Conservation (phyloP, 2,888 invertebrate genomes). For the Lepidochrysops patricia region DNA sequence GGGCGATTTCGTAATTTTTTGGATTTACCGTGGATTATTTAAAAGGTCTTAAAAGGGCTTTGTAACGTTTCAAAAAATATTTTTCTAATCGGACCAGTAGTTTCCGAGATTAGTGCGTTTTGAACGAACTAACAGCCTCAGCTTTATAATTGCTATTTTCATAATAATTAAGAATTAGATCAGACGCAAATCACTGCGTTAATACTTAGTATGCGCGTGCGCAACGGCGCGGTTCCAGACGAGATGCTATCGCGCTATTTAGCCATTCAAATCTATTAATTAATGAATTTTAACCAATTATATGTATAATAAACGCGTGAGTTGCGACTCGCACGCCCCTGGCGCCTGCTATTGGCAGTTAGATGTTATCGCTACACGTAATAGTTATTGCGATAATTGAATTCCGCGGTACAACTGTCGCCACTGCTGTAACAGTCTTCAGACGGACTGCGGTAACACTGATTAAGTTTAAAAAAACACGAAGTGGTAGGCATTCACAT, state of each 20-base stretch:
- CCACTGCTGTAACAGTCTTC: neutral
- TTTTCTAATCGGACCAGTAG: too few species aligned
- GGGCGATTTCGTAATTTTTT: too few species aligned
- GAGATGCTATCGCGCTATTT: constrained; percentile 1
- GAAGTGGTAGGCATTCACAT: too few species aligned
- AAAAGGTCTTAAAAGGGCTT: too few species aligned
- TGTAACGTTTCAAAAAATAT: too few species aligned
- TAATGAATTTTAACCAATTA: constrained; percentile 13
- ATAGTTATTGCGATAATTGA: constrained; percentile 15
- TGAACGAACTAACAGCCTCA: too few species aligned
- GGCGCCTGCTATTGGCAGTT: constrained; percentile 7
- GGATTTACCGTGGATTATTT: too few species aligned
- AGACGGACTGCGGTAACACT: neutral
- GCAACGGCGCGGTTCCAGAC: neutral
- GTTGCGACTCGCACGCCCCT: constrained; percentile 13
- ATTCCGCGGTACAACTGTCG: constrained; percentile 10
- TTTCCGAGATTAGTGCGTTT: too few species aligned
- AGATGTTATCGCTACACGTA: constrained; percentile 14
- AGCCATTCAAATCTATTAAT: constrained; percentile 13
- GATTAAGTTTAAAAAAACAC: too few species aligned
- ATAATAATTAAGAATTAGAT: neutral
- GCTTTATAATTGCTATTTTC: too few species aligned
- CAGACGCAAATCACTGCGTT: neutral
- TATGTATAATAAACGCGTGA: constrained; percentile 6
- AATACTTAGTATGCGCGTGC: neutral